Base-by-base conservation (phyloP, 92 coral and sea anemone genomes). In the Pocillopora grandis region DNA sequence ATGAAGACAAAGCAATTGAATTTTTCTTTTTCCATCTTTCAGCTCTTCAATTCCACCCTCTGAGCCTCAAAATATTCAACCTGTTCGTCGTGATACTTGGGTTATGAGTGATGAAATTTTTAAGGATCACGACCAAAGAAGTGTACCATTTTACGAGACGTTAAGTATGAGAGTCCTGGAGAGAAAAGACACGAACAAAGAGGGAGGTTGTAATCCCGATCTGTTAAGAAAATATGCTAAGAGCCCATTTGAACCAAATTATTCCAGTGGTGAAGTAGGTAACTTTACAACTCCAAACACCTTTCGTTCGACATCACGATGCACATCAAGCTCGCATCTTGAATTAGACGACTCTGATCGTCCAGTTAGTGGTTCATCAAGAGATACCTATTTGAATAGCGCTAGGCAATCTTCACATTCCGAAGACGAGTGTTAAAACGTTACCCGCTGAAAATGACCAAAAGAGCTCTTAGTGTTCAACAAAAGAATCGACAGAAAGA, bases 1-100 rank as follows among this genome's bases (percentile, higher is more conserved):
- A 13, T 1, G 2, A 21, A 67, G 2, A 21, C 9, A 60, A 7
- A 10, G 15, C 14, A 13, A 62, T 59, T 37, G 12, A 14, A 18
- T 1, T 60, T 59, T 37, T 76, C 60, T 2, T 10, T 61, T 62
- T 37, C 36, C 13, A 27, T 36, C 20, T 71, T 66, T 42, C 12
- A 82, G 86, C 42, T 72, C 86, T 31, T 61, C 79, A 49, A 62
- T 73, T 18, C 71, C 72, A 18, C 36, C 20, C 20, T 80, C 85
- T 11, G 72, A 82, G 15, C 57, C 16, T 13, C 79, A 49, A 16
- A 72, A 72, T 23, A 62, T 72, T 60, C 79, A 82, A 61, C 61
- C 60, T 3, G 80, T 82, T 59, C 79, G 63, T 20, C 63, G 79
- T 60, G 58, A 23, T 21, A 42, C 86, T 36, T 73, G 86, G 86